Conservation (phyloP, 2,797 vertebrate genomes). For the Gadopsis marmoratus region DNA sequence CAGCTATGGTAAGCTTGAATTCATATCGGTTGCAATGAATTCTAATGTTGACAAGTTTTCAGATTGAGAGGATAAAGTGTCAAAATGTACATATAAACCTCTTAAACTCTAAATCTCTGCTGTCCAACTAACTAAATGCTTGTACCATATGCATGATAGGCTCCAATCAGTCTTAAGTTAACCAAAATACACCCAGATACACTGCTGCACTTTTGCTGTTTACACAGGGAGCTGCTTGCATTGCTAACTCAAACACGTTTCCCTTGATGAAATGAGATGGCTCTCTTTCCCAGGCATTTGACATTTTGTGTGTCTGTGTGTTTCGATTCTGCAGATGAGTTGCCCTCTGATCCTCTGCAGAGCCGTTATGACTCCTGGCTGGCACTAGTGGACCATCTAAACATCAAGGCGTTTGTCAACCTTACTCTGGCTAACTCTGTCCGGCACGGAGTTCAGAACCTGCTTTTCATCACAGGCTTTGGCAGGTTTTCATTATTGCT, state of each 20-base stretch:
- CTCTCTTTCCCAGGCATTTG: neutral
- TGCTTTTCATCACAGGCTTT: conserved; percentile 92
- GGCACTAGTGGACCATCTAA: conserved; percentile 90
- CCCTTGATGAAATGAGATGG: neutral
- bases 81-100: neutral
- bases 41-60: neutral
- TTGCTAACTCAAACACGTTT: neutral
- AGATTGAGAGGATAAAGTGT: neutral
- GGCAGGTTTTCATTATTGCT: conserved; percentile 56
- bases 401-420: conserved; percentile 92
- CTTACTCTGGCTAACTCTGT: conserved; percentile 88
- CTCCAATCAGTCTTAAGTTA: neutral
- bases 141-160: neutral
- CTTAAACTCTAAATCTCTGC: neutral
- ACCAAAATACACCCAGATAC: neutral
- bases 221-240: neutral
- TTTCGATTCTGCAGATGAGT: conserved; percentile 75
- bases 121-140: neutral
- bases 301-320: conserved; percentile 3
- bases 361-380: conserved; percentile 89
- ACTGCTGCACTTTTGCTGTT: neutral
- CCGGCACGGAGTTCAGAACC: conserved; percentile 87
- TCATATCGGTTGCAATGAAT: neutral
- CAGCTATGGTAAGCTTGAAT: neutral
- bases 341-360: conserved; percentile 89